Evolutionary conservation across 2,888 invertebrate genomes (phyloP), one percentile per base, ranked within the genome.

Genomic region (Abscondita cerata): DNA sequence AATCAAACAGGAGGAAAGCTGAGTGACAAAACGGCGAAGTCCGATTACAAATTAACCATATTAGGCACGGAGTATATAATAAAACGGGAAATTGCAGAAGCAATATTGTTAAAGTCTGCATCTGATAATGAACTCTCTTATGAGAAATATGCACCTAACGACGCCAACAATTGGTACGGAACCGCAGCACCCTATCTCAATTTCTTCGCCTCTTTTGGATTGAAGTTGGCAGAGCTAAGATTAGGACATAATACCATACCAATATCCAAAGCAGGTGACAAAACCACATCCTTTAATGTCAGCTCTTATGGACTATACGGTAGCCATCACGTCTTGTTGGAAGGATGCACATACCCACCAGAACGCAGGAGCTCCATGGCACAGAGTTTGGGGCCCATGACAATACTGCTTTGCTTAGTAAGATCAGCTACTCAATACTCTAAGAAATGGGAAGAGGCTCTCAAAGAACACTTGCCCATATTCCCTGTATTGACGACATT

Each of bases 331-430:
- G 47, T 67, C 1, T 18, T 69, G 1, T 20, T 70, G 11, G 69
- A 69, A 41, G 70, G 68, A 8, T 44, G 59, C 46, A 64, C 65
- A 1, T 68, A 48, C 19, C 65, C 70, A 12, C 68, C 70, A 0
- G 70, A 70, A 16, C 64, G 66, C 20, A 40, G 70, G 33, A 34
- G 52, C 0, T 67, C 66, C 1, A 71, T 72, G 69, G 69, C 68
- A 11, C 71, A 71, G 54, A 62, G 52, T 13, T 1, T 69, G 2
- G 69, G 71, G 0, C 69, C 67, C 0, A 64, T 71, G 64, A 72
- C 72, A 0, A 47, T 61, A 2, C 18, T 71, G 0, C 16, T 72
- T 2, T 50, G 44, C 31, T 62, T 66, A 48, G 52, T 70, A 1
- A 31, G 68, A 34, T 46, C 64, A 6, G 46, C 56, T 4, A 55